Percentiles rank a stretch among this genome's conserved stretches.
These are phyloP conservation scores for Irena cyanogastra DNA, from an alignment of 2,113 vertebrate species.

Conservation along the genomic window DNA sequence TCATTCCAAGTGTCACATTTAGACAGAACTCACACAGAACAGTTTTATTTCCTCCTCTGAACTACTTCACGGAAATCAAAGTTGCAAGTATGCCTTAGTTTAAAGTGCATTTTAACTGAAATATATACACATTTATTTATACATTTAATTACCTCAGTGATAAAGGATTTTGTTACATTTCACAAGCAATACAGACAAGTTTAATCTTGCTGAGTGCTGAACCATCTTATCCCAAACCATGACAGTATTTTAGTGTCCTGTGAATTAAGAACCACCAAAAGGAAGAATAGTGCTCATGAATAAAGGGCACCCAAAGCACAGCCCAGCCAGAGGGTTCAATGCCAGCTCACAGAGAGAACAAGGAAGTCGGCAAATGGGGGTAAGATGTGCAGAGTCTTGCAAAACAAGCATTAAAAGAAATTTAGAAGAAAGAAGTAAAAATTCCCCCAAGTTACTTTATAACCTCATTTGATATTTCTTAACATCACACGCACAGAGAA, in stretches of 20 bases:
- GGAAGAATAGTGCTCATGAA: not conserved
- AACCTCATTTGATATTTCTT: not conserved
- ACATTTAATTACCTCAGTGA: not conserved
- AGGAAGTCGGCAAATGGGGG: not conserved
- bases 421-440: not conserved
- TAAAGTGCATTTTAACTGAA: not conserved
- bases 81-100: not conserved
- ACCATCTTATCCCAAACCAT: not conserved
- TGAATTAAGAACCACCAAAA: not conserved
- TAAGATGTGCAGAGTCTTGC: not conserved
- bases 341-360: not conserved
- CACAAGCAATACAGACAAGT: not conserved
- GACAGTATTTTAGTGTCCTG: not conserved
- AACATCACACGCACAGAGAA: not conserved
- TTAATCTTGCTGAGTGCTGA: not conserved
- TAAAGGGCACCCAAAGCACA: not conserved
- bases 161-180: not conserved
- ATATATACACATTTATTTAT: not conserved
- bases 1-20: not conserved
- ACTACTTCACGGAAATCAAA: not conserved
- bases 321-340: fast-evolving
- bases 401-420: not conserved
- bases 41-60: not conserved
- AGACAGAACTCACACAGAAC: not conserved
- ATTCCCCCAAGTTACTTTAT: not conserved